A percentile compares a stretch with the other conserved stretches of the same genome.
Conservation (phyloP, 2,888 invertebrate genomes). For the Dryobota labecula region DNA sequence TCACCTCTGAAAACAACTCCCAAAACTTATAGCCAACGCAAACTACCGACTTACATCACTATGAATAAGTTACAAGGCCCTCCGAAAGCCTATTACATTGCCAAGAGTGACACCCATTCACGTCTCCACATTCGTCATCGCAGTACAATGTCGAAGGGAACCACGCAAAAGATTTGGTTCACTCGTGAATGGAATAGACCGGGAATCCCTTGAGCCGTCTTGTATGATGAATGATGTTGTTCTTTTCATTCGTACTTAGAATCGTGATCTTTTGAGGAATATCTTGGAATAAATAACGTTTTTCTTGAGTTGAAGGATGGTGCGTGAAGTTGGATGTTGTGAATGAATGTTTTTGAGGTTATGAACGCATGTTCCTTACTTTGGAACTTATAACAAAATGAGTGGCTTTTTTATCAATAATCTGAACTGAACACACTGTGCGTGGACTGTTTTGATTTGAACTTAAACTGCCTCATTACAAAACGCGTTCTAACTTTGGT, state of each 20-base stretch:
- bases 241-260: conserved; percentile 84
- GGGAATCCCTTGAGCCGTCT: conserved; percentile 84
- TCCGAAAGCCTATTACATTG: conserved; percentile 65
- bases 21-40: conserved; percentile 18
- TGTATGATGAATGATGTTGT: conserved; percentile 87
- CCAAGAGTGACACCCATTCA: conserved; percentile 71
- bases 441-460: too few relatives aligned
- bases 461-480: too few relatives aligned
- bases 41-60: conserved; percentile 44
- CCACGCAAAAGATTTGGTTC: conserved; percentile 85
- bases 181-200: conserved; percentile 80
- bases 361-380: not conserved
- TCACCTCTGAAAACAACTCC: not conserved
- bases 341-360: conserved; percentile 17
- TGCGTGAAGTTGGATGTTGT: not conserved
- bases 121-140: conserved; percentile 76
- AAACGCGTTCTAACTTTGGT: too few relatives aligned
- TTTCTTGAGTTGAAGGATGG: conserved; percentile 47
- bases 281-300: conserved; percentile 66
- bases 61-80: conserved; percentile 68
- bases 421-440: too few relatives aligned
- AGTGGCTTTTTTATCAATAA: too few relatives aligned
- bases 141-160: conserved; percentile 77
- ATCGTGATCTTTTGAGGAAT: conserved; percentile 77
- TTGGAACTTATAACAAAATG: not conserved